Base-by-base conservation (phyloP, 2,888 invertebrate genomes). In the Ichneumoninae sp. region DNA sequence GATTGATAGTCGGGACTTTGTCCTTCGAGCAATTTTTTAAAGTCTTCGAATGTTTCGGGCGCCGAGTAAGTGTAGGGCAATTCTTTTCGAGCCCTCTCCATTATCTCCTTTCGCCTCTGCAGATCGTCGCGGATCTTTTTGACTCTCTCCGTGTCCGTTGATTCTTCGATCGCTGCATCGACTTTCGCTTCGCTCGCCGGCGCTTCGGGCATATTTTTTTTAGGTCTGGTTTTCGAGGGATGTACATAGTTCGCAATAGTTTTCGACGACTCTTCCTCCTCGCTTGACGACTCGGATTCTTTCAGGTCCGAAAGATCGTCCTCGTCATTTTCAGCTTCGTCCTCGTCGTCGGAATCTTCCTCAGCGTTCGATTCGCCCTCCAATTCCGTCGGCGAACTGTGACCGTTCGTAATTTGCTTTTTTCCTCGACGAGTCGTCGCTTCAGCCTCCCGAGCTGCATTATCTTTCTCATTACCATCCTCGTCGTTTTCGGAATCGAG, bases 1-100 rank as follows among this genome's bases (percentile, higher is more conserved):
- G 95, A 94, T 90, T 97, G 97, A 89, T 97, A 96, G 16, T 95
- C 94, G 1, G 96, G 94, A 8, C 95, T 94, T 88, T 96, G 95
- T 54, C 95, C 94, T 69, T 94, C 91, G 22, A 98, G 92, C 76
- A 97, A 91, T 88, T 95, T 94, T 92, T 96, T 91, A 62, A 97
- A 94, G 80, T 95, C 95, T 82, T 96, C 96, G 90, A 96, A 96
- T 16, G 91, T 94, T 22, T 95, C 94, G 0, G 97, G 96, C 86
- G 96, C 95, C 94, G 94, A 75, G 92, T 95, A 94, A 1, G 95
- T 95, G 84, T 94, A 95, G 0, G 96, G 95, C 19, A 97, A 92
- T 90, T 96, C 96, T 86, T 94, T 92, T 81, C 94, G 93, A 13
- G 95, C 95, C 88, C 94, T 93, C 79, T 95, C 95, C 94, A 95